Base-by-base conservation (phyloP, 2,113 vertebrate genomes). In the Macquaria ambigua region DNA sequence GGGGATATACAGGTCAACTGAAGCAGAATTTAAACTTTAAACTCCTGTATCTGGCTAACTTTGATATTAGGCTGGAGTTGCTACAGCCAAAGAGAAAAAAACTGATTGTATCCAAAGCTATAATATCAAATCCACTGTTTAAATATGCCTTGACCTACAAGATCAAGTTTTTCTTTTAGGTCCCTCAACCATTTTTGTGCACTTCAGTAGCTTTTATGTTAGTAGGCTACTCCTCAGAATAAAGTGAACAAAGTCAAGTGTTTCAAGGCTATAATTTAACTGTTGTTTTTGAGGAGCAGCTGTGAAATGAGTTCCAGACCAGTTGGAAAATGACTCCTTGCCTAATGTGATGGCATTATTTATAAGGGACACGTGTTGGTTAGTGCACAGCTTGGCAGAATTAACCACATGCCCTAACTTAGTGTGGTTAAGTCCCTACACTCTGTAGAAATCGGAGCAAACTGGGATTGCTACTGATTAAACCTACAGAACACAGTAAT, bases 401-500 rank as follows among this genome's bases (percentile, higher is more conserved):
- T 48, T 12, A 82, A 83, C 20, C 41, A 52, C 31, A 74, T 10
- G 34, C 52, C 58, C 72, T 74, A 67, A 83, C 66, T 84, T 50
- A 8, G 63, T 31, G 31, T 84, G 39, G 31, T 82, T 48, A 68
- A 74, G 53, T 84, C 78, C 43, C 15, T 20, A 20, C 43, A 58
- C n/a, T 84, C 53, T 53, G 61, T n/a, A 75, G 48, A 72, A 76
- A 79, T 31, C 12, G 5, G 37, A 46, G 79, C 43, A 79, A 81
- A 85, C 39, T 41, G 81, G 25, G 56, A 72, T 46, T 70, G 61
- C 39, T 23, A 28, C 69, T 59, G 64, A 76, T 78, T 85, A 80
- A 81, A 89, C 73, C 67, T 76, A 64, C 73, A 83, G 58, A 83
- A 70, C 83, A 82, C 39, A 68, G 58, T 83, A 89, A 90, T 90